phyloP scores from a whole-genome alignment of 2,888 invertebrate species.

The Phorcus lineatus region DNA sequence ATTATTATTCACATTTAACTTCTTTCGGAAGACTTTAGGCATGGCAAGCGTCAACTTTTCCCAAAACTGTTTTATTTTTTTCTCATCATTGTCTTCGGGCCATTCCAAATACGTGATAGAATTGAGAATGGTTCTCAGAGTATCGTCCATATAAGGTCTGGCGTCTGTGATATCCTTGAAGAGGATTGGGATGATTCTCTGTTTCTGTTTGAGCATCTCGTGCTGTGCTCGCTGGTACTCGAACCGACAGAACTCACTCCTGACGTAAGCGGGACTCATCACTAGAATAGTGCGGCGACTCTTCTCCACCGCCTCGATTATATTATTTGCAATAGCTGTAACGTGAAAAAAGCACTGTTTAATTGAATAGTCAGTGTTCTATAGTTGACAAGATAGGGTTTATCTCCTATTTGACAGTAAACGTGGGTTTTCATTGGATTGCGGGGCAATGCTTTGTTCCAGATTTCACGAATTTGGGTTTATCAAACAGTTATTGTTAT shows the following conservation, averaged over 20 bases:
- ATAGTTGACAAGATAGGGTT: no score
- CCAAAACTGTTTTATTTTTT: slow-evolving; percentile 54
- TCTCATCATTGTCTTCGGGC: slow-evolving; percentile 47
- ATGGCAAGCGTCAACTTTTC: slow-evolving; percentile 51
- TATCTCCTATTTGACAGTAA: no score
- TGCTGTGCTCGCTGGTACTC: slow-evolving; percentile 67
- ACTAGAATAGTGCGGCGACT: slow-evolving; percentile 63
- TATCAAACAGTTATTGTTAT: no score
- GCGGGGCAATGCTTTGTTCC: no score
- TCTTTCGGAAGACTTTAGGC: slow-evolving; percentile 40
- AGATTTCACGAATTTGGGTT: no score
- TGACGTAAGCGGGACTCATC: slow-evolving; percentile 54
- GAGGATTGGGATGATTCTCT: slow-evolving; percentile 64
- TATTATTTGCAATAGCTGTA: slow-evolving; percentile 66
- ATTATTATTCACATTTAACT: no score
- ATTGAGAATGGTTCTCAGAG: slow-evolving; percentile 52
- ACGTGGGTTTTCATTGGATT: no score
- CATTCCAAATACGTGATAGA: slow-evolving; percentile 60
- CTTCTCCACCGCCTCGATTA: slow-evolving; percentile 58
- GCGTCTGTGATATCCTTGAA: slow-evolving; percentile 50
- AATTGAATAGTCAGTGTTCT: no score
- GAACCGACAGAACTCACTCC: slow-evolving; percentile 63
- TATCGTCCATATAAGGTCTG: slow-evolving; percentile 48
- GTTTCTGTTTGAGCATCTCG: slow-evolving; percentile 65
- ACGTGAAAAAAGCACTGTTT: slow-evolving; percentile 29